Base-by-base conservation (phyloP, 2,113 vertebrate species). In the Neofelis nebulosa region DNA sequence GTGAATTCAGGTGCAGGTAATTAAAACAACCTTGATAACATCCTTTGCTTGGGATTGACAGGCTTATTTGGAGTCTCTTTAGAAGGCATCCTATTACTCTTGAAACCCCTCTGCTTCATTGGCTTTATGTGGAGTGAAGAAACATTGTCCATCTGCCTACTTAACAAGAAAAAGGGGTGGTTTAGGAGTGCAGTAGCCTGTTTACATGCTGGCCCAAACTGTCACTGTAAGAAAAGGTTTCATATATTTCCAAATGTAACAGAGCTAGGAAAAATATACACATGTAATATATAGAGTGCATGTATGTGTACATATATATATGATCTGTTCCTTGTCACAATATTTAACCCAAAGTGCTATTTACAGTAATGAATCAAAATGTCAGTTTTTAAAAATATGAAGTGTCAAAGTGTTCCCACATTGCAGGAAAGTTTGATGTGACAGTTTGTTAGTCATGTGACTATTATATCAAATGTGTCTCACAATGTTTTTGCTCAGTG, bases 281-380 rank as follows among this genome's bases (percentile, higher is more conserved):
- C 73, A 79, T 61, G 36, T 88, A 92, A 95, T 97, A 97, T 97
- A 97, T 92, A 95, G 96, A 96, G 90, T 92, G 55, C 33, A 83
- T 97, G 95, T 97, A 93, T 87, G 81, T 95, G 38, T 83, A 89
- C 36, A 82, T 92, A 93, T 86, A 81, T 76, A 90, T 95, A 63
- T 96, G 91, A 97, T 98, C 94, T 98, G 97, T 98, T 98, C 94
- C 98, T 98, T 99, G 99, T 99, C 99, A 99, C 98, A 99, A 99
- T 99, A 99, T 99, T 99, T 98, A 99, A 98, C 97, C 97, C 95
- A 90, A 98, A 92, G 96, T 98, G 98, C 99, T 99, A 99, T 99
- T 99, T 99, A 99, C 98, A 98, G 99, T 99, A 98, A 99, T 99
- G 99, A 99, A 99, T 99, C 98, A 98, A 99, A 99, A 99, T 99